These are phyloP conservation scores for Cydia splendana DNA, from an alignment of 1,140 invertebrate genomes.

Conservation along the genomic window DNA sequence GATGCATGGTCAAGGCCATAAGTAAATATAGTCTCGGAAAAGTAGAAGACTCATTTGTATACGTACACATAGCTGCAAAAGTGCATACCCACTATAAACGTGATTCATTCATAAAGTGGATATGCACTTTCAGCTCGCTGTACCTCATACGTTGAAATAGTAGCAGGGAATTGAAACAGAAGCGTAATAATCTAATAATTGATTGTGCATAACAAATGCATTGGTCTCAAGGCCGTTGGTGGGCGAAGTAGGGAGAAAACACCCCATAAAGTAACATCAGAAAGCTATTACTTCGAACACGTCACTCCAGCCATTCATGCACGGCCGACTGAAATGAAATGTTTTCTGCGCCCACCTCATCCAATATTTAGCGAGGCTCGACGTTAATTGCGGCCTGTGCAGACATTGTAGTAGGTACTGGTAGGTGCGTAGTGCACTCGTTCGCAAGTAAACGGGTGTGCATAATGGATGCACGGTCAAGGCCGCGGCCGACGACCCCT, in stretches of 20 bases:
- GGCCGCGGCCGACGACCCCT: slow-evolving; percentile 61
- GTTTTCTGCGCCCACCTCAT: slow-evolving; percentile 22
- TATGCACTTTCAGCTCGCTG: no score
- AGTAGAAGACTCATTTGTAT: not conserved
- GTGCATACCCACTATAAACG: no score
- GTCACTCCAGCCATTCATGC: slow-evolving; percentile 15
- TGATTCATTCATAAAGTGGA: no score
- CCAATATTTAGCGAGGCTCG: slow-evolving; percentile 25
- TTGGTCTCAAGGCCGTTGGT: not conserved
- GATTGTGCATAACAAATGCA: slow-evolving; percentile 2
- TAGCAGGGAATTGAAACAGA: not conserved
- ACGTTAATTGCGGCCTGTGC: slow-evolving; percentile 31
- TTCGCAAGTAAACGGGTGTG: slow-evolving; percentile 68
- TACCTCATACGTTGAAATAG: not conserved
- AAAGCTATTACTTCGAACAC: slow-evolving; percentile 9
- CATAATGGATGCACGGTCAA: slow-evolving; percentile 76
- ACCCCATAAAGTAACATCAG: slow-evolving; percentile 15
- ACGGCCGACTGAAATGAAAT: slow-evolving; percentile 11
- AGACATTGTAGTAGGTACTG: slow-evolving; percentile 41
- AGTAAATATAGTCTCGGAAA: not conserved
- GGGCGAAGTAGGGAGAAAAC: not conserved
- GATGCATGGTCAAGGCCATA: no score
- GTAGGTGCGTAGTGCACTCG: slow-evolving; percentile 62
- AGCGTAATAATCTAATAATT: not conserved
- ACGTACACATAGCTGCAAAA: not conserved